phyloP scores from a whole-genome alignment of 2,888 invertebrate genomes.

The Rhagium mordax region DNA sequence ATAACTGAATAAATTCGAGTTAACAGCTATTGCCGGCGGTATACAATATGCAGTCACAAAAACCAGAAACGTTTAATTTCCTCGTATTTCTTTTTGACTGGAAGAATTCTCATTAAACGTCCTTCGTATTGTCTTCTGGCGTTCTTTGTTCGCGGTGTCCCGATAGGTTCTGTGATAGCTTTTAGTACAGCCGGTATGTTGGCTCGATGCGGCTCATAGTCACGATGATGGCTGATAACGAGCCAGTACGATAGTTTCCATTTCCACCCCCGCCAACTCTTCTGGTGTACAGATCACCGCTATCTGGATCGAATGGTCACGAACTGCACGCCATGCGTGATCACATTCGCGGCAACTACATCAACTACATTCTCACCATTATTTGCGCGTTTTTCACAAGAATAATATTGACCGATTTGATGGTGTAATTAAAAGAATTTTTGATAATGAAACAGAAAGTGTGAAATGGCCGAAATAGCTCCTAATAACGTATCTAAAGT shows the following conservation, averaged over 20 bases:
- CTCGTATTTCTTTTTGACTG: slow-evolving; percentile 30
- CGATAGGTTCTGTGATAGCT: slow-evolving; percentile 33
- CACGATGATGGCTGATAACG: slow-evolving; percentile 54
- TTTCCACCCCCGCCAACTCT: slow-evolving; percentile 48
- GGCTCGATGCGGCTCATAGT: slow-evolving; percentile 49
- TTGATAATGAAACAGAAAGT: too few species aligned
- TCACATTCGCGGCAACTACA: slow-evolving; percentile 45
- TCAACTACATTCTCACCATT: slow-evolving; percentile 35
- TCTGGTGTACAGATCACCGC: slow-evolving; percentile 44
- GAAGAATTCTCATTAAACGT: slow-evolving; percentile 40
- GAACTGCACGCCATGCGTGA: slow-evolving; percentile 62
- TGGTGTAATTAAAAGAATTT: slow-evolving; percentile 5
- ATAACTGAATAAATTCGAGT: neutral
- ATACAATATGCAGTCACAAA: slow-evolving; percentile 10
- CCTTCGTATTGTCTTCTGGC: slow-evolving; percentile 50
- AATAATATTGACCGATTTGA: slow-evolving; percentile 22
- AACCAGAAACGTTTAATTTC: slow-evolving; percentile 36
- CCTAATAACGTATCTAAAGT: too few species aligned
- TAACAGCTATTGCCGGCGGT: neutral
- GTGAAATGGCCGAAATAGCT: too few species aligned
- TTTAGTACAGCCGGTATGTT: slow-evolving; percentile 29
- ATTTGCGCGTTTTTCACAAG: slow-evolving; percentile 19
- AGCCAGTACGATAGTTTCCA: slow-evolving; percentile 41
- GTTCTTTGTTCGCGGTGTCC: slow-evolving; percentile 44
- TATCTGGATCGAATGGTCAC: slow-evolving; percentile 62